Evolutionary conservation across 2,888 invertebrate species (phyloP), one percentile per base, ranked within the genome.

Genomic region (Chymomyza caudatula): DNA sequence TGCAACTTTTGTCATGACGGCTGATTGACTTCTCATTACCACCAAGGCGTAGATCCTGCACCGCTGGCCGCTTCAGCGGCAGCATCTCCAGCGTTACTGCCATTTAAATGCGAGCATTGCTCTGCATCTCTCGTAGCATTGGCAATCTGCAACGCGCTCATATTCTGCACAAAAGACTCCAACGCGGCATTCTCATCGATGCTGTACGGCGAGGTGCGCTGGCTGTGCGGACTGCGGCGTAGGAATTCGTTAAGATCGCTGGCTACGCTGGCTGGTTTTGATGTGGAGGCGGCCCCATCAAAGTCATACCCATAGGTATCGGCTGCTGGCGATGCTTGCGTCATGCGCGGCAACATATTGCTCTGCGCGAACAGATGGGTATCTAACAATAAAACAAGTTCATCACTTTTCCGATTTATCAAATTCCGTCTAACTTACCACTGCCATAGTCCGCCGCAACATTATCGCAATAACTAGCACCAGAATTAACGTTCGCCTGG

Each of bases 261-360:
- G 89, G 71, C 78, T 42, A 80, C 85, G 56, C 86, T 80, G 58
- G 94, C 93, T 71, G 94, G 93, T 65, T 86, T 81, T 0, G 86
- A 82, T 4, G 19, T 53, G 25, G 13, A 13, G 29, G 23, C 53
- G 8, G 94, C 93, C 59, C 95, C 94, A 72, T 96, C 94, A 71
- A 96, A 96, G 89, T 95, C 95, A 86, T 95, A 94, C 77, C 96
- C 96, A 90, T 96, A 96, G 19, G 96, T 93, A 90, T 97, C 97
- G 91, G 97, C 96, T 1, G 95, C 96, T 2, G 95, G 91, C 57
- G 73, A 37, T 43, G 76, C 58, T 47, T 82, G 85, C 22, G 77
- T 15, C 95, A 85, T 15, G 6, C 84, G 78, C n/a, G 70, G 70
- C 70, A 95, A 92, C 89, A 96, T 94, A 88, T 95, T 94, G 90